Evolutionary conservation across 2,113 vertebrate species (phyloP).

Genomic region (Microtus ochrogaster): DNA sequence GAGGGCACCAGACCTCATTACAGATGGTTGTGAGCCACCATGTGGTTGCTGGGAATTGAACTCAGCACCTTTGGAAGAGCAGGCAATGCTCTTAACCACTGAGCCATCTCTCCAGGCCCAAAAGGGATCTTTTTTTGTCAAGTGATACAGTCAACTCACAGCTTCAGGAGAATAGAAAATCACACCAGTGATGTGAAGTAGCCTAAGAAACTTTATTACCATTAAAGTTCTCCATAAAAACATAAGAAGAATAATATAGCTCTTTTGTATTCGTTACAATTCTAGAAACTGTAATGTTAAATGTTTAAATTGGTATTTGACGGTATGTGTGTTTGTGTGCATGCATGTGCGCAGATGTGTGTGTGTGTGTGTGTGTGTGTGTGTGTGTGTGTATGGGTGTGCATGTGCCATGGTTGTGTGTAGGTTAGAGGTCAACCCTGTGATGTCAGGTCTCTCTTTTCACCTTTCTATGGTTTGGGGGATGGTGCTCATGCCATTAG

Average conservation of each 20-base stretch:
- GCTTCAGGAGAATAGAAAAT: conserved; percentile 18
- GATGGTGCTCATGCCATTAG: background rate
- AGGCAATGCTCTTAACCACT: too few relatives aligned
- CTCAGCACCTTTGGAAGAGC: too few relatives aligned
- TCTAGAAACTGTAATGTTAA: background rate
- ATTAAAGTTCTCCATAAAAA: conserved; percentile 17
- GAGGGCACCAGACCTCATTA: too few relatives aligned
- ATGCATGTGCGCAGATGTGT: background rate
- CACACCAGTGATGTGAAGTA: background rate
- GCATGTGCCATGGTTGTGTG: background rate
- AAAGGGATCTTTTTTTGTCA: conserved; percentile 36
- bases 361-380: background rate
- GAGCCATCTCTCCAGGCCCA: too few relatives aligned
- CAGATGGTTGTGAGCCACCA: too few relatives aligned
- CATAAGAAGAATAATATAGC: background rate
- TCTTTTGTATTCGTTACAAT: background rate
- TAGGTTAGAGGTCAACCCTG: background rate
- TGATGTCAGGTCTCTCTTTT: background rate
- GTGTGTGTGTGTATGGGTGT: background rate
- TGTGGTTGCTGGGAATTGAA: too few relatives aligned
- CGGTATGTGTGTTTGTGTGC: background rate
- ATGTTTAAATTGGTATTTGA: background rate
- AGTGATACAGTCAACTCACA: background rate
- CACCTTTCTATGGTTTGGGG: background rate
- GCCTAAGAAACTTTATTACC: background rate